Percentiles rank a stretch among this genome's conserved stretches.
Evolutionary conservation across 2,797 vertebrate species (phyloP).

Genomic region (Oreochromis grahami): DNA sequence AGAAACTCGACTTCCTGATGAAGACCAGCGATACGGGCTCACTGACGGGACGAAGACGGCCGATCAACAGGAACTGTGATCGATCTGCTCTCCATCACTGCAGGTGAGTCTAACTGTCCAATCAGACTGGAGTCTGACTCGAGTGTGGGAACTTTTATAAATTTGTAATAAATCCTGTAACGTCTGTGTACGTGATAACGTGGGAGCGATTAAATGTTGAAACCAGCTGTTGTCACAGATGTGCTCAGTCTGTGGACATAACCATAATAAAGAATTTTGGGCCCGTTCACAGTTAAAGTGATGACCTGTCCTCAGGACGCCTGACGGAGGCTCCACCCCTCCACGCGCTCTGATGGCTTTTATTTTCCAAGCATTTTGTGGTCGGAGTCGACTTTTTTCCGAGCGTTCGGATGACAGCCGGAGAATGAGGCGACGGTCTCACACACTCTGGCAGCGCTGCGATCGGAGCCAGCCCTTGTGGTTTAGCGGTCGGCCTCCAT

Average conservation of each 20-base stretch:
- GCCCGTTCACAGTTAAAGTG: not conserved
- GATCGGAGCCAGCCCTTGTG: constrained; percentile 64
- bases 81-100: not conserved
- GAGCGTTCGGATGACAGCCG: constrained; percentile 44
- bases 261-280: not conserved
- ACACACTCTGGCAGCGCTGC: not conserved
- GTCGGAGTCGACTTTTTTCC: constrained; percentile 75
- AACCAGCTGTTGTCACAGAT: not conserved
- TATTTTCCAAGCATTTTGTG: constrained; percentile 78
- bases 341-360: constrained; percentile 4
- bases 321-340: not conserved
- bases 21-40: not conserved
- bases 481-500: constrained; percentile 79
- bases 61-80: not conserved
- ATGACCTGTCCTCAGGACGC: not conserved
- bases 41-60: not conserved
- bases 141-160: not conserved
- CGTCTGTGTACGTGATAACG: not conserved
- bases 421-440: not conserved
- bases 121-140: not conserved
- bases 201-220: not conserved
- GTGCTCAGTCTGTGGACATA: not conserved
- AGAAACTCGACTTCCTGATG: not conserved
- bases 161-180: not conserved
- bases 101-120: constrained; percentile 17